These are phyloP conservation scores for Hesperophylax magnus DNA, from an alignment of 1,140 invertebrate species.

Conservation along the genomic window DNA sequence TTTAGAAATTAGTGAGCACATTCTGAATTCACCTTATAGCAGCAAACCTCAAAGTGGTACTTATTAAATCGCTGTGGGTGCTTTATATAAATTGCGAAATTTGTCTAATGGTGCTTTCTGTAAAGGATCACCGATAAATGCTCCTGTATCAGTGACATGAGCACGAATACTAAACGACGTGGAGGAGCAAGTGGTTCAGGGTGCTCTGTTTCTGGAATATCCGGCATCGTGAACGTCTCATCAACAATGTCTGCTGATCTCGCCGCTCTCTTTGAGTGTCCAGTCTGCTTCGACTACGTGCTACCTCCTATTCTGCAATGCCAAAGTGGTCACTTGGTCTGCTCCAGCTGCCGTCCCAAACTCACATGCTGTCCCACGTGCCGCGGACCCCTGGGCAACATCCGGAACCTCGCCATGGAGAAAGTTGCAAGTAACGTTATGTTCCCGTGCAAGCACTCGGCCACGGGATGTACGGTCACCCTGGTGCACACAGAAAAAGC, in stretches of 20 bases:
- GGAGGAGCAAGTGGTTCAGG: slow-evolving; percentile 51
- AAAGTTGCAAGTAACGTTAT: slow-evolving; percentile 98
- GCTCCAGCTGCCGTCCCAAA: slow-evolving; percentile 96
- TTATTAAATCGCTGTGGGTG: neutral
- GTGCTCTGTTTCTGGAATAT: slow-evolving; percentile 60
- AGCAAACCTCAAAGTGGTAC: neutral
- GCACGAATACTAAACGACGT: slow-evolving; percentile 49
- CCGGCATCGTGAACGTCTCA: slow-evolving; percentile 66
- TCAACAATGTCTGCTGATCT: slow-evolving; percentile 85
- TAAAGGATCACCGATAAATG: slow-evolving; percentile 26
- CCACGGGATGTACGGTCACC: slow-evolving; percentile 93
- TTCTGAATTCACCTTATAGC: neutral
- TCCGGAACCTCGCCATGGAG: slow-evolving; percentile 98
- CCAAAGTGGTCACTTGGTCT: slow-evolving; percentile 91
- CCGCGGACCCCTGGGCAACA: slow-evolving; percentile 95
- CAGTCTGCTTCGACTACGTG: slow-evolving; percentile 99
- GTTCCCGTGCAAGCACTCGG: slow-evolving; percentile 99
- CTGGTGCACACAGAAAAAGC: slow-evolving; percentile 96
- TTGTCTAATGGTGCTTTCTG: slow-evolving; percentile 23
- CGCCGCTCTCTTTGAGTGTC: slow-evolving; percentile 98
- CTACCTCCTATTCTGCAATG: slow-evolving; percentile 95
- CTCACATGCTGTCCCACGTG: slow-evolving; percentile 98
- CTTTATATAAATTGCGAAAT: neutral
- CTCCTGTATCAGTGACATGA: slow-evolving; percentile 45
- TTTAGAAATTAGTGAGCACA: slow-evolving; percentile 1